These are phyloP conservation scores for Myathropa florea DNA, from an alignment of 2,888 invertebrate species.

Conservation along the genomic window DNA sequence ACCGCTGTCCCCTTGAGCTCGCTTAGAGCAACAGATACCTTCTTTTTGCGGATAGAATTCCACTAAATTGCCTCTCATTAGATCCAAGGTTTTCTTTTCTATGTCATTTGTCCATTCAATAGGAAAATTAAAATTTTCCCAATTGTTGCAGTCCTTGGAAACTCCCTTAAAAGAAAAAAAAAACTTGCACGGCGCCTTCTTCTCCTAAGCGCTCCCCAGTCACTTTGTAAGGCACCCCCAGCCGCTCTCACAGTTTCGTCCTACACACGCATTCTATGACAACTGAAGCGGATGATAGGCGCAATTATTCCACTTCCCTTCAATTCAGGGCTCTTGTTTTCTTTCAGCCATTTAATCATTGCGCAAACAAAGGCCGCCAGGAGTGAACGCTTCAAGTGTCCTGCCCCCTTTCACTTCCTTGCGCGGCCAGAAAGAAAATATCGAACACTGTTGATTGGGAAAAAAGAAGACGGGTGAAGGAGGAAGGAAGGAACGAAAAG, in stretches of 20 bases:
- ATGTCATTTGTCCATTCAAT: background rate
- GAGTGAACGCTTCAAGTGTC: slow-evolving; percentile 14
- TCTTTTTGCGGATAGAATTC: background rate
- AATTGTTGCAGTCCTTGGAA: background rate
- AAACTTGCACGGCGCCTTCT: too few relatives aligned
- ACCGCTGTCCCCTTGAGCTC: background rate
- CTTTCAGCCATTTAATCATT: background rate
- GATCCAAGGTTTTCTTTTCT: background rate
- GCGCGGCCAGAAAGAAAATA: background rate
- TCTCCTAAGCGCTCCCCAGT: background rate
- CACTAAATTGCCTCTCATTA: background rate
- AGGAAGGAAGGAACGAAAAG: background rate
- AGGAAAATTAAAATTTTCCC: background rate
- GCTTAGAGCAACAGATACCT: background rate
- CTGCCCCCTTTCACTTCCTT: background rate
- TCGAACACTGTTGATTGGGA: slow-evolving; percentile 3
- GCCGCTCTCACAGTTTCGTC: background rate
- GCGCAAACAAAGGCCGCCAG: slow-evolving; percentile 12
- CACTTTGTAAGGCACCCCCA: background rate
- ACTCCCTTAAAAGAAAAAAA: too few relatives aligned
- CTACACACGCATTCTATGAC: background rate
- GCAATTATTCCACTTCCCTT: slow-evolving; percentile 29
- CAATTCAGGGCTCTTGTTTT: background rate
- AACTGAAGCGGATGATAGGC: slow-evolving; percentile 20
- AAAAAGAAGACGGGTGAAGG: background rate